phyloP scores from a whole-genome alignment of 1,140 invertebrate genomes.

The Trichoplusia ni region DNA sequence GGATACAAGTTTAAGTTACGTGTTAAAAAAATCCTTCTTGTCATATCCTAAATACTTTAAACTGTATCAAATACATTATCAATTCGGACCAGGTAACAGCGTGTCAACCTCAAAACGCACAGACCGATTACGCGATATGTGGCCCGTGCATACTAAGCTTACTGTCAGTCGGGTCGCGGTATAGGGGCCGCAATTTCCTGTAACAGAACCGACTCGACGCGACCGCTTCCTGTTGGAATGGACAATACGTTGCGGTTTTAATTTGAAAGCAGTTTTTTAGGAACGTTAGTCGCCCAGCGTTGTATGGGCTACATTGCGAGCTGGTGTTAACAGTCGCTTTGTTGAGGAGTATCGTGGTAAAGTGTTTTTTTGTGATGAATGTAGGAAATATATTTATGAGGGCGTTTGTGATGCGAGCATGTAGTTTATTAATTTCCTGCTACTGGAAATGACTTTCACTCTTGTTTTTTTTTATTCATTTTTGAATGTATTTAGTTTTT shows the following conservation, averaged over 20 bases:
- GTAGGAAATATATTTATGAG: slow-evolving; percentile 15
- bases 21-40: no score
- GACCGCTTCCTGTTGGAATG: slow-evolving; percentile 26
- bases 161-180: slow-evolving; percentile 16
- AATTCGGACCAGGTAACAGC: slow-evolving; percentile 12
- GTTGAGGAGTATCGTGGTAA: slow-evolving; percentile 6
- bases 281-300: slow-evolving; percentile 16
- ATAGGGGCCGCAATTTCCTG: slow-evolving; percentile 27
- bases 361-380: slow-evolving; percentile 6
- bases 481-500: no score
- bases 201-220: slow-evolving; percentile 21
- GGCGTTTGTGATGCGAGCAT: slow-evolving; percentile 3
- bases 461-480: no score
- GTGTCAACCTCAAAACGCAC: slow-evolving; percentile 17
- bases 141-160: slow-evolving; percentile 20
- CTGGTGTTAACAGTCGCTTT: neutral
- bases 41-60: neutral
- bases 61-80: slow-evolving; percentile 14
- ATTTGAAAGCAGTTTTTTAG: slow-evolving; percentile 29
- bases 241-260: slow-evolving; percentile 30
- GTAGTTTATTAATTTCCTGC: slow-evolving; percentile 6
- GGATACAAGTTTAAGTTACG: no score
- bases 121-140: slow-evolving; percentile 17
- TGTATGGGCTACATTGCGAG: slow-evolving; percentile 8
- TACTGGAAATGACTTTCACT: no score